A percentile compares a stretch with the other conserved stretches of the same genome.
phyloP scores from a whole-genome alignment of 2,113 vertebrate species.

The Gavia stellata region DNA sequence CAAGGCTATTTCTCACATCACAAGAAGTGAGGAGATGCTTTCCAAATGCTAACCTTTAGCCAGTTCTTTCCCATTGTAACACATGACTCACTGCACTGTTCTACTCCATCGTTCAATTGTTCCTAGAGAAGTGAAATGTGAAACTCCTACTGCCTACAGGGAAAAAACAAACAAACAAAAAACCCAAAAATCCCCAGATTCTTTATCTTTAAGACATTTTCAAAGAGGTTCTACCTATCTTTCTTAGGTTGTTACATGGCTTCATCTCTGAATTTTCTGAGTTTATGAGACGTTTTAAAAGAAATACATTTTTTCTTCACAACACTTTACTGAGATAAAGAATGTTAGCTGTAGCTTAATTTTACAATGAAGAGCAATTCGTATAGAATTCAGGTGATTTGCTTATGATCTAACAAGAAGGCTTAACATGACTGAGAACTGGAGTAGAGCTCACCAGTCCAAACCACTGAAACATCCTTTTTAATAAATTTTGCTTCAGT shows the following conservation, averaged over 20 bases:
- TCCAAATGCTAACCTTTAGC: not conserved
- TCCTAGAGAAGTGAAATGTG: not conserved
- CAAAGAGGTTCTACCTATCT: not conserved
- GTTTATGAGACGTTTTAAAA: not conserved
- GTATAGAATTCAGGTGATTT: not conserved
- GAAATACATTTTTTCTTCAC: not conserved
- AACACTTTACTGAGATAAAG: not conserved
- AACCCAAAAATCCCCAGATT: rapidly evolving
- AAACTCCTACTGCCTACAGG: not conserved
- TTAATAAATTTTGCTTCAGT: not conserved
- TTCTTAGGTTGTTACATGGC: not conserved
- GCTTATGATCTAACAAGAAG: not conserved
- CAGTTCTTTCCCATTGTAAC: not conserved
- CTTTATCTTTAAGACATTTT: not conserved
- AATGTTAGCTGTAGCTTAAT: not conserved
- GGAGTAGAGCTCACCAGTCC: not conserved
- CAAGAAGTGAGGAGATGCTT: not conserved
- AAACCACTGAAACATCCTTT: not conserved
- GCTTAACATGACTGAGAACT: not conserved
- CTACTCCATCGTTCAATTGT: not conserved
- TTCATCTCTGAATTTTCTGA: not conserved
- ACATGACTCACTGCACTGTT: not conserved
- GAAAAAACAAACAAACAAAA: not conserved
- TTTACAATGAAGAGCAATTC: not conserved
- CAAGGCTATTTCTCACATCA: not conserved